phyloP scores from a whole-genome alignment of 2,797 vertebrate species.

The Leptoclinus maculatus region DNA sequence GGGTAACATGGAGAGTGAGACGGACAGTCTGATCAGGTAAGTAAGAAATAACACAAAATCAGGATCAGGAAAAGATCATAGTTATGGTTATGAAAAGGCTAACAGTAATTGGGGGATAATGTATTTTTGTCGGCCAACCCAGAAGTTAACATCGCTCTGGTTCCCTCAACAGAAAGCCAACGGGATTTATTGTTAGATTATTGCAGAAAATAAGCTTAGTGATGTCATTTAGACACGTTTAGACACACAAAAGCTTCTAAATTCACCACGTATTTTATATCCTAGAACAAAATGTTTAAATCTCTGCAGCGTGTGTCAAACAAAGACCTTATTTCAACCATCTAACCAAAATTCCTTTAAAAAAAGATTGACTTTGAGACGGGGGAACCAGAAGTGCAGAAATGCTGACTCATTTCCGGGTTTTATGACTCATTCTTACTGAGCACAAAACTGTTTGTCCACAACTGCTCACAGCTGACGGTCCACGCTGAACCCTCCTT shows the following conservation, averaged over 20 bases:
- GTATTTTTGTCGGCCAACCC: too few relatives aligned
- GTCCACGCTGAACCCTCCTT: background rate
- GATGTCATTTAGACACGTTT: background rate
- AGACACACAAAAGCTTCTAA: background rate
- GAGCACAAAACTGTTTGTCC: background rate
- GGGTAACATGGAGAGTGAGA: too few relatives aligned
- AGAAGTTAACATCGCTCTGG: too few relatives aligned
- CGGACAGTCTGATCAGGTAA: too few relatives aligned
- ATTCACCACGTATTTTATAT: background rate
- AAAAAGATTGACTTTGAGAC: background rate
- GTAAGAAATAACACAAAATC: too few relatives aligned
- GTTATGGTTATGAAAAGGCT: too few relatives aligned
- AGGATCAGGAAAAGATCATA: too few relatives aligned
- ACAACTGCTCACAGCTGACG: background rate
- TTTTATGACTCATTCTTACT: background rate
- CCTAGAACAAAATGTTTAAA: background rate
- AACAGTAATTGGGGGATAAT: too few relatives aligned
- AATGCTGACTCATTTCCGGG: background rate
- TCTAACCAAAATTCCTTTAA: background rate
- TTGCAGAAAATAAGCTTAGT: too few relatives aligned
- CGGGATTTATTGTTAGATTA: too few relatives aligned
- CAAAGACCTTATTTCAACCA: background rate
- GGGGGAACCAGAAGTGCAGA: too few relatives aligned
- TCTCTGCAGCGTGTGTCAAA: background rate
- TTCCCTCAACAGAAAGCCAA: too few relatives aligned